phyloP scores from a whole-genome alignment of 2,797 vertebrate species.

The Myiothlypis coronata region DNA sequence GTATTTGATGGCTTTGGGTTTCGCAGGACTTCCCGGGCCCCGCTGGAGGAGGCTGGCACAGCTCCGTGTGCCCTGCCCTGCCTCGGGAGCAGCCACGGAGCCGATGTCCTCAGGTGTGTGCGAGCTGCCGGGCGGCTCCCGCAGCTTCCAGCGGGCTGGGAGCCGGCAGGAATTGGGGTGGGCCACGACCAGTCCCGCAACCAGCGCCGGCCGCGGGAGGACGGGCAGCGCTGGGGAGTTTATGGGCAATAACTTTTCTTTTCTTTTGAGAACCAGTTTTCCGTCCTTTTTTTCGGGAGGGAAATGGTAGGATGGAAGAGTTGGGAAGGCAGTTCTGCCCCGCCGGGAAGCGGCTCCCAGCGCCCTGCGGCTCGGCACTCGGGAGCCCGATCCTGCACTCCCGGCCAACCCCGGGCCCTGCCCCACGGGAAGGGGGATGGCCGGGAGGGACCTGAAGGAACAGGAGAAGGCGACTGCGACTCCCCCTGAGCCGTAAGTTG shows the following conservation, averaged over 20 bases:
- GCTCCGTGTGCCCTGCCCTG: too few relatives aligned
- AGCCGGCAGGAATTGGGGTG: neutral
- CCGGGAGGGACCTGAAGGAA: slow-evolving; percentile 6
- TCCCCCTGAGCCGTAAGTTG: neutral
- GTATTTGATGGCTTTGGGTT: neutral
- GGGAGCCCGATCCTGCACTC: neutral
- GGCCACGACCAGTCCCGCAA: neutral
- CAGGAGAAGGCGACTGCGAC: neutral
- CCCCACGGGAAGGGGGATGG: neutral
- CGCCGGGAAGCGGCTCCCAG: neutral
- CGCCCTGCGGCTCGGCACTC: neutral
- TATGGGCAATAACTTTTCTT: neutral
- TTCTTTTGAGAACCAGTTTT: neutral
- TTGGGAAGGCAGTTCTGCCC: neutral
- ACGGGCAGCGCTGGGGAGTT: neutral
- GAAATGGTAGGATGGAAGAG: neutral
- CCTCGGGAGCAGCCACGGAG: neutral
- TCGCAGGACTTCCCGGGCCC: neutral
- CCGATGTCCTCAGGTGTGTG: neutral
- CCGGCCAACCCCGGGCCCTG: neutral
- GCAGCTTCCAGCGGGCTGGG: neutral
- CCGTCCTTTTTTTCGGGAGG: neutral
- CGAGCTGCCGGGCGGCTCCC: neutral
- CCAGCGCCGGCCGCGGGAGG: neutral
- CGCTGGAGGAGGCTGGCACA: neutral